These are phyloP conservation scores for Ditula angustiorana DNA, from an alignment of 2,888 invertebrate genomes.

Conservation along the genomic window DNA sequence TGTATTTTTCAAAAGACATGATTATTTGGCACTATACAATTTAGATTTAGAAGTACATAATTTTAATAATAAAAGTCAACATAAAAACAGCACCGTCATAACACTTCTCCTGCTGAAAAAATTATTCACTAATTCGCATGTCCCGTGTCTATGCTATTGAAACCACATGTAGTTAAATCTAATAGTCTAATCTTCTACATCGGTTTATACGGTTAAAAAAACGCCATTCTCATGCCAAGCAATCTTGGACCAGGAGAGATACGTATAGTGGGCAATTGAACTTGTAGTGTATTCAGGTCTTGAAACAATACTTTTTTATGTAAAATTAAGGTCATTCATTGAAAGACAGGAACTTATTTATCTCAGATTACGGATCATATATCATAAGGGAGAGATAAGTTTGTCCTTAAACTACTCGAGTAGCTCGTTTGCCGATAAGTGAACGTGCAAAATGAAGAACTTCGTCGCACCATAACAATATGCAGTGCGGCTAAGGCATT, in stretches of 20 bases:
- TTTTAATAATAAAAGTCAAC: conserved; percentile 1
- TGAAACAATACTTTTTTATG: neutral
- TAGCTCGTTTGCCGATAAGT: conserved; percentile 9
- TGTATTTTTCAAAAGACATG: conserved; percentile 29
- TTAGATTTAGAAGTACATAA: conserved; percentile 31
- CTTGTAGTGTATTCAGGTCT: neutral
- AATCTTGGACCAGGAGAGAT: neutral
- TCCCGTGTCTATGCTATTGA: neutral
- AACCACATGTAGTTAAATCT: neutral
- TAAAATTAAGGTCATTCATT: neutral
- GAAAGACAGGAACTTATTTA: conserved; percentile 14
- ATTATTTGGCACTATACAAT: conserved; percentile 40
- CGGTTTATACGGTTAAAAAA: conserved; percentile 11
- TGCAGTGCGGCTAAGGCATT: conserved; percentile 35
- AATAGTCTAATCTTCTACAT: conserved; percentile 3
- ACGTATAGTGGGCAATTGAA: neutral
- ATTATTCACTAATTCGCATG: neutral
- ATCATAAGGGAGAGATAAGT: no score
- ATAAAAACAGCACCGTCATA: conserved; percentile 16
- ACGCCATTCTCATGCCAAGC: conserved; percentile 18
- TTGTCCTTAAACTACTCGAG: no score
- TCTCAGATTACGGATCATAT: no score
- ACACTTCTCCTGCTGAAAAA: neutral
- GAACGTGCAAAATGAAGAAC: neutral
- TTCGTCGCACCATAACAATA: conserved; percentile 13